phyloP scores from a whole-genome alignment of 2,113 vertebrate species.

The Motacilla tschutschensis region DNA sequence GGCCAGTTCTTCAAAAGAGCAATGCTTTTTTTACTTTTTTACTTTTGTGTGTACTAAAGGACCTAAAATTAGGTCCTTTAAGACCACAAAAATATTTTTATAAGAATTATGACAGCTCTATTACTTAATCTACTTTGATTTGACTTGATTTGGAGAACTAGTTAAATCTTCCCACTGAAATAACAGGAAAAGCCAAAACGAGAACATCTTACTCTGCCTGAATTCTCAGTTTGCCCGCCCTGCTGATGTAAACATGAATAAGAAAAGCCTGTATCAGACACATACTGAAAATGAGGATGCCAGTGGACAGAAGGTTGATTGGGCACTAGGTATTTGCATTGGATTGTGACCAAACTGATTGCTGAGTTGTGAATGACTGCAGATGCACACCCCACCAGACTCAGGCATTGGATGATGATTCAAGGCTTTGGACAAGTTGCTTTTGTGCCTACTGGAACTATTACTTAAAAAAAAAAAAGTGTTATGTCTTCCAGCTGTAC shows the following conservation, averaged over 20 bases:
- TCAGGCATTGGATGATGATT: not conserved
- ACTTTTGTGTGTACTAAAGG: not conserved
- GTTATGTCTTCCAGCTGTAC: not conserved
- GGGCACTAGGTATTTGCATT: not conserved
- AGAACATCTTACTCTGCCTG: not conserved
- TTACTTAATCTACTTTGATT: not conserved
- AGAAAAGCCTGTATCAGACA: not conserved
- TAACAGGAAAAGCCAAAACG: not conserved
- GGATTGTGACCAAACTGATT: not conserved
- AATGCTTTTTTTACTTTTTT: not conserved
- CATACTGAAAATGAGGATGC: not conserved
- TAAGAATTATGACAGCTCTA: not conserved
- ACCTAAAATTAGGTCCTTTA: not conserved
- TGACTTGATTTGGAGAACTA: not conserved
- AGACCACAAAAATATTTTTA: not conserved
- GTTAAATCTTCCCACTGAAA: not conserved
- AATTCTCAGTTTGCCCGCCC: not conserved
- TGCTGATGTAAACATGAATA: not conserved
- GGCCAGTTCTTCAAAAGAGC: not conserved
- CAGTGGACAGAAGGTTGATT: not conserved
- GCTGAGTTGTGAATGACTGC: not conserved
- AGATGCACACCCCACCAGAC: not conserved
- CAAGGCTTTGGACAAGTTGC: slow-evolving; percentile 7
- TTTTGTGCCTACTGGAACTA: not conserved
- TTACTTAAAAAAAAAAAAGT: not conserved